Base-by-base conservation (phyloP, 2,797 vertebrate genomes). In the Oreonectes daqikongensis region DNA sequence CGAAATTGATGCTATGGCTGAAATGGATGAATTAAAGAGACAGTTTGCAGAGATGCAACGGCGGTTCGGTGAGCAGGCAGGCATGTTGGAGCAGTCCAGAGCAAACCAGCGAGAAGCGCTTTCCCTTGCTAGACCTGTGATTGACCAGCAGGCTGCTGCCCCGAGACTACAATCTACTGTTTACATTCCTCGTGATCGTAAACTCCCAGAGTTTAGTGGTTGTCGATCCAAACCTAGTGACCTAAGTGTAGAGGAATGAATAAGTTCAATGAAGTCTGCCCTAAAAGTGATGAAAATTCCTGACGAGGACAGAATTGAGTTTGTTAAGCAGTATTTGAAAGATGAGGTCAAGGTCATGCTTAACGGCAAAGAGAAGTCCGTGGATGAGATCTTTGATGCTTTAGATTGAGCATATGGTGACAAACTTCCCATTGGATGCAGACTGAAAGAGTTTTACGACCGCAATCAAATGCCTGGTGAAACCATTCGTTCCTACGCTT, bases 121-220 rank as follows among this genome's bases (percentile, higher is more conserved):
- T 38, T 35, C 55, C 5, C 15, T 72, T 11, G 69, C 69, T 40
- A 72, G 9, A 9, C n/a, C 32, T 72, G 53, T 72, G 2, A 35
- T 72, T 14, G 72, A 72, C 8, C 69, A 78, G 40, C 53, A 61
- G 26, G 35, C 53, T 1, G 17, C 22, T 35, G 72, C 60, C 8
- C 72, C 71, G 66, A 40, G 48, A 42, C 12, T 3, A 10, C 26
- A 44, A 52, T 18, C 69, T 46, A 59, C 35, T 9, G 26, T 72
- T 1, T 73, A 79, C 48, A 60, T 79, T 11, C 48, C 46, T 0
- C 67, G 74, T 46, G 74, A 68, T 18, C 63, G 64, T 30, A 76
- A 69, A 18, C 26, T 55, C 17, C 18, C 64, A n/a, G 69, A 73
- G 17, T 79, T 79, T 10, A 72, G 50, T 46, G 63, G 69, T n/a